Base-by-base conservation (phyloP, 2,888 invertebrate genomes). In the Pammene fasciana region DNA sequence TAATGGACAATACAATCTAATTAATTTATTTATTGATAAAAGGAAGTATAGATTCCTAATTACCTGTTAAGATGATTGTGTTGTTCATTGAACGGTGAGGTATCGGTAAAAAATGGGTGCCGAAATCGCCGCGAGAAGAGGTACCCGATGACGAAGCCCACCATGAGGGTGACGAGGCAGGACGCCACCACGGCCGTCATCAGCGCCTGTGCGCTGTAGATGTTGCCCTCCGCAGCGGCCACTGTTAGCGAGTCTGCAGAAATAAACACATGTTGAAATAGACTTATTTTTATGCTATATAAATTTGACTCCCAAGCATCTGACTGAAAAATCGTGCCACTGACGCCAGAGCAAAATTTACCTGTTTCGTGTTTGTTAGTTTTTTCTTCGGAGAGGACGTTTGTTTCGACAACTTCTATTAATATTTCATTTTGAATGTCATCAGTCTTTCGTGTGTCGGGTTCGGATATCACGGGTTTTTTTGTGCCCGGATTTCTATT, bases 121-220 rank as follows among this genome's bases (percentile, higher is more conserved):
- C 94, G 93, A 93, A 96, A 95, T 90, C 96, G 94, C 82, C 96
- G 94, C 38, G 97, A 96, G 86, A 97, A 96, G 79, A 96, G 94
- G 85, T 96, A 97, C 50, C 97, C 97, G 73, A 96, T 95, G 73
- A 96, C 94, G 86, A 97, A 97, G 70, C 97, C 97, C 72, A 97
- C 94, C 84, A 97, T 94, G 72, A 97, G 93, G 13, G 97, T 96
- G 65, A 96, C 95, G 71, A 97, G 93, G 80, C 97, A 96, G 59
- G 97, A 96, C 11, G 96, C 95, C 65, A 96, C 95, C 41, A 97
- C 95, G 9, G 97, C 96, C 56, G 97, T 95, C 66, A 96, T 95
- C 73, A 97, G 88, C 1, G 97, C 96, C 81, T 96, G 96, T 3
- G 97, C 96, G 56, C 96, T 96, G 87, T 97, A 96, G 72, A 96